Evolutionary conservation across 2,113 vertebrate genomes (phyloP), one percentile per base, ranked within the genome.

Genomic region (Catharus bicknelli): DNA sequence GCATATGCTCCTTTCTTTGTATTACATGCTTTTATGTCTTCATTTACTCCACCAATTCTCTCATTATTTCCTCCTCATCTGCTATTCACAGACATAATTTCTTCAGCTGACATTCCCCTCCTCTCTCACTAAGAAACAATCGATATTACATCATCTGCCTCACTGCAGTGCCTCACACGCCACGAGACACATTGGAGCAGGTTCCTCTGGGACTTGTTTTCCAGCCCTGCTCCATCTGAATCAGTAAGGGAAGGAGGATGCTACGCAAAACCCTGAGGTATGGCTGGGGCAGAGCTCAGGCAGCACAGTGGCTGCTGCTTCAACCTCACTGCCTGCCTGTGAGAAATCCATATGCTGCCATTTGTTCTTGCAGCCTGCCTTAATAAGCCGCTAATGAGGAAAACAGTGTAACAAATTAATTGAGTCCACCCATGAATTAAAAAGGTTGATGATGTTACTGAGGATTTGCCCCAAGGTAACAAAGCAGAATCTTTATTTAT

Each of bases 141-240:
- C 96, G 88, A 96, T 97, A 97, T 97, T 95, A 96, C 96, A 97
- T 97, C 97, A 97, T 97, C 95, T 94, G 85, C 94, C 90, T 96
- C 30, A 13, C 92, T 5, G 55, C 90, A 86, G 73, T 86, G 97
- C 94, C 95, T 97, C 88, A 94, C 93, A 82, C 72, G n/a, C n/a
- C 80, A 95, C 58, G 26, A 96, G 95, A 97, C 95, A 88, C 57
- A 90, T 93, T 94, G 90, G 90, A 97, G 90, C 36, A 66, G 66
- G 78, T 83, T 96, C 97, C 79, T 42, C 88, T 9, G 94, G 96
- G 96, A 94, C 93, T 94, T 96, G 86, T 96, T 97, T 96, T 90
- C 95, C 92, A 96, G 70, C 90, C 78, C 26, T 0, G 19, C 29
- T 54, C 92, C 13, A 11, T 83, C 92, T 95, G 96, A 94, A 92